These are phyloP conservation scores for Oreochromis tanganicae DNA, from an alignment of 2,113 vertebrate species.

Conservation along the genomic window DNA sequence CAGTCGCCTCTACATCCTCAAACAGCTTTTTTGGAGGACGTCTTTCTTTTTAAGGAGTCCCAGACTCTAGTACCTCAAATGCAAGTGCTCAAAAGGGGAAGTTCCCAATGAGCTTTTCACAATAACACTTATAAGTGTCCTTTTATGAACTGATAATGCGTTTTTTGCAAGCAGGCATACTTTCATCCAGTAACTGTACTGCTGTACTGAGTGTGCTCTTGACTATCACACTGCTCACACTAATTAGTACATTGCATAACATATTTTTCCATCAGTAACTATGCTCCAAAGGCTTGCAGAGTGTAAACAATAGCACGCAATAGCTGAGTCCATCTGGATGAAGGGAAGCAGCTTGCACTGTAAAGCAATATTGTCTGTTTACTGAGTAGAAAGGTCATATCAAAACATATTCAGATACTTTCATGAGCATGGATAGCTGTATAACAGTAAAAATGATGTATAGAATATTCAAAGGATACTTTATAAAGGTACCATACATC, in stretches of 20 bases:
- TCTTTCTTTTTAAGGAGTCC: neutral
- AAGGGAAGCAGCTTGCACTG: neutral
- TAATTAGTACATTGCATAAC: neutral
- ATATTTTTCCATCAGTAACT: neutral
- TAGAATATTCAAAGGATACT: neutral
- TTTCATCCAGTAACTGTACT: neutral
- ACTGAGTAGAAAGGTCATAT: neutral
- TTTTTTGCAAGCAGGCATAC: neutral
- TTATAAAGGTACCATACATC: neutral
- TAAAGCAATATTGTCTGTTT: neutral
- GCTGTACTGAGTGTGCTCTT: neutral
- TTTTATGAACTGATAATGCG: neutral
- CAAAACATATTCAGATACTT: neutral
- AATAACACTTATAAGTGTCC: neutral
- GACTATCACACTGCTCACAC: neutral
- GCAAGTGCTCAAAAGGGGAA: neutral
- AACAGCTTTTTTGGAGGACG: neutral
- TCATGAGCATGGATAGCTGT: neutral
- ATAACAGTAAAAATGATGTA: neutral
- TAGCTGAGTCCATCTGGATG: neutral
- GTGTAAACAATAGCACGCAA: neutral
- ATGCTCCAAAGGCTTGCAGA: neutral
- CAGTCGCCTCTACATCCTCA: neutral
- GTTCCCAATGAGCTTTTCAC: neutral
- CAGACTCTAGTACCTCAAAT: neutral